phyloP scores from a whole-genome alignment of 2,888 invertebrate species.

The Phengaris alcon region DNA sequence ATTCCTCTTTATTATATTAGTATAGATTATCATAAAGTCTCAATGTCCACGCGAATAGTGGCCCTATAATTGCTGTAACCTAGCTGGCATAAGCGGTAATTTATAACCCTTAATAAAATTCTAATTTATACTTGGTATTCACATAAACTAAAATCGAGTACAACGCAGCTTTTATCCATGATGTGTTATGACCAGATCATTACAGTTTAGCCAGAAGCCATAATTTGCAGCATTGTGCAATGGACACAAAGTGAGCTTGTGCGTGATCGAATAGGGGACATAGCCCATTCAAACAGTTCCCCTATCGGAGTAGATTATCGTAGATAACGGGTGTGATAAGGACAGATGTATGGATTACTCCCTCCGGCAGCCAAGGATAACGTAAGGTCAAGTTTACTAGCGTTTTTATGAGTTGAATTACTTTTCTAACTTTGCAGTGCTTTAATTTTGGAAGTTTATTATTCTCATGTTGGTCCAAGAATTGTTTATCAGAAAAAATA shows the following conservation, averaged over 20 bases:
- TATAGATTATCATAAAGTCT: no score
- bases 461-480: neutral
- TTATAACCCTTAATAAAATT: neutral
- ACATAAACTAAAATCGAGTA: neutral
- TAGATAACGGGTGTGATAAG: conserved; percentile 20
- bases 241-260: neutral
- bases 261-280: conserved; percentile 19
- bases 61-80: neutral
- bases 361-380: neutral
- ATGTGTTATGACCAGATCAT: neutral
- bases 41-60: neutral
- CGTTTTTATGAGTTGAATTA: conserved; percentile 9
- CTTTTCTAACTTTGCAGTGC: neutral
- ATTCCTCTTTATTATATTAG: no score
- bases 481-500: no score
- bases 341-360: conserved; percentile 14
- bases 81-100: neutral
- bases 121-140: neutral
- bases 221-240: neutral
- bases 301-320: conserved; percentile 24
- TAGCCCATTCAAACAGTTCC: neutral
- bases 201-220: conserved; percentile 9
- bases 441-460: neutral
- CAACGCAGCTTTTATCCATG: neutral
- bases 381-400: conserved; percentile 26